phyloP scores from a whole-genome alignment of 1,140 invertebrate genomes.

The Lordiphosa stackelbergi region DNA sequence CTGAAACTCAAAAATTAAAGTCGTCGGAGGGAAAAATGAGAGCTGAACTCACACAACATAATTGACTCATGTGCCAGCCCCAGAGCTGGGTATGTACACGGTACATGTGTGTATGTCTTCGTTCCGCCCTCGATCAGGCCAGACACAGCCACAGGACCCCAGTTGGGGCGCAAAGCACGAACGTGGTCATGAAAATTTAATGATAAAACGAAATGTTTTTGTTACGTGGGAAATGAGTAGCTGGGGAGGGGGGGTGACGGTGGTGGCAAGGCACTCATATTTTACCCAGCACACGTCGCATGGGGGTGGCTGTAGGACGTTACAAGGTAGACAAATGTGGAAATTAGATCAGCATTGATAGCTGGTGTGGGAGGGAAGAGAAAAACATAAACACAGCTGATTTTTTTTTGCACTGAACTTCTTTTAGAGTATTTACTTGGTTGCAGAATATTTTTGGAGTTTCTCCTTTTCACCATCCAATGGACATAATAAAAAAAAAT shows the following conservation, averaged over 20 bases:
- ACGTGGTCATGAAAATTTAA: slow-evolving; percentile 73
- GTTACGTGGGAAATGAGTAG: slow-evolving; percentile 37
- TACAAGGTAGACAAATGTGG: slow-evolving; percentile 62
- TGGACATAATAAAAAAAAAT: too few species aligned
- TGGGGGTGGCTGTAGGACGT: slow-evolving; percentile 37
- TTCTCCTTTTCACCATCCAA: too few species aligned
- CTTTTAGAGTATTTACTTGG: too few species aligned
- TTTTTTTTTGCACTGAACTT: background rate
- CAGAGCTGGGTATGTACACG: slow-evolving; percentile 1
- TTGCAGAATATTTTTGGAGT: too few species aligned
- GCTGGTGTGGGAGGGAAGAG: slow-evolving; percentile 19
- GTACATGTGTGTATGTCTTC: slow-evolving; percentile 3
- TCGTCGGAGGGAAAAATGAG: slow-evolving; percentile 54
- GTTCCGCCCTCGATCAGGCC: slow-evolving; percentile 16
- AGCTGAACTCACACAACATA: slow-evolving; percentile 39
- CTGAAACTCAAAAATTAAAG: slow-evolving; percentile 61
- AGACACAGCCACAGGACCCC: slow-evolving; percentile 18
- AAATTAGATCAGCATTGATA: slow-evolving; percentile 69
- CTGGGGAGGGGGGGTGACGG: background rate
- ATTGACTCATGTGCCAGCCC: slow-evolving; percentile 60
- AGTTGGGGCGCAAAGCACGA: slow-evolving; percentile 35
- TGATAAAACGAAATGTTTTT: slow-evolving; percentile 75
- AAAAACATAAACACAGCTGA: slow-evolving; percentile 3
- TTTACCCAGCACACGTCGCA: slow-evolving; percentile 59
- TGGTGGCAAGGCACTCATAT: slow-evolving; percentile 20